These are phyloP conservation scores for Sigmodon hispidus DNA, from an alignment of 2,113 vertebrate species.

Conservation along the genomic window DNA sequence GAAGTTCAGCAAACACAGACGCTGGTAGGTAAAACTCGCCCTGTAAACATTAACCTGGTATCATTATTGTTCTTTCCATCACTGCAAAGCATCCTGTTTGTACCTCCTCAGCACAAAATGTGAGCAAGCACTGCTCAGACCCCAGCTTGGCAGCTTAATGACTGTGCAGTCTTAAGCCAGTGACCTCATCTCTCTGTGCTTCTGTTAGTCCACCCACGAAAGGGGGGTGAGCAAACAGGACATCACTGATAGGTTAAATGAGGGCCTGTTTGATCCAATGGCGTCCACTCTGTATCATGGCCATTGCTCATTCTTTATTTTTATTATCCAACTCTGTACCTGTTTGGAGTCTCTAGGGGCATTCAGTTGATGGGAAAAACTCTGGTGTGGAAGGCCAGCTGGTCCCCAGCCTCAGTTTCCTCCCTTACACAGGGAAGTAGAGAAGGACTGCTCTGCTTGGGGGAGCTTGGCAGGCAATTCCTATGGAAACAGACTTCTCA, in stretches of 20 bases:
- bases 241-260: rapidly evolving
- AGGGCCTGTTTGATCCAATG: not conserved
- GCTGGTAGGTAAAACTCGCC: not conserved
- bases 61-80: not conserved
- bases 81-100: not conserved
- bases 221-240: not conserved
- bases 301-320: not conserved
- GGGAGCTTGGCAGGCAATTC: not conserved
- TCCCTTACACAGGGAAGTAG: not conserved
- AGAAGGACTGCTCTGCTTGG: not conserved
- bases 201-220: not conserved
- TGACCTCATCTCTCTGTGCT: not conserved
- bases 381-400: not conserved
- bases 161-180: not conserved
- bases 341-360: not conserved
- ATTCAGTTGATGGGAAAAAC: not conserved
- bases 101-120: not conserved
- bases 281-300: rapidly evolving
- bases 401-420: slow-evolving; percentile 42
- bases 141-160: not conserved
- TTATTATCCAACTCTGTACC: not conserved
- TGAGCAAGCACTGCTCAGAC: not conserved
- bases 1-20: not conserved
- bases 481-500: slow-evolving; percentile 37
- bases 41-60: not conserved